Evolutionary conservation across 2,797 vertebrate genomes (phyloP), one percentile per base, ranked within the genome.

Genomic region (Galago senegalensis): DNA sequence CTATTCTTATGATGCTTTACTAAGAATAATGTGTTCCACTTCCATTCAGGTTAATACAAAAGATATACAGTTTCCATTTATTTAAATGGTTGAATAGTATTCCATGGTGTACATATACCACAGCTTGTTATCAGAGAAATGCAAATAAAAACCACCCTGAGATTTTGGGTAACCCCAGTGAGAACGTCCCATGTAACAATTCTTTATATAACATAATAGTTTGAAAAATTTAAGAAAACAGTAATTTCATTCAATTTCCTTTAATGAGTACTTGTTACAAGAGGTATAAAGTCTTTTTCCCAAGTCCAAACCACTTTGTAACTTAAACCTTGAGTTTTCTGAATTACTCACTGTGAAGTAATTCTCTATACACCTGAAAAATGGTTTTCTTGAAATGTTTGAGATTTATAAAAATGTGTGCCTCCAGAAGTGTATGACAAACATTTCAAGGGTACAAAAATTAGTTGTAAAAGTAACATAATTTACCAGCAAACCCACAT

Each of bases 221-320:
- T 87, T 80, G 79, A 87, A 70, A 97, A 97, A 95, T 58, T 46
- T 89, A 96, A 97, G 21, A 11, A 11, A 98, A 96, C 56, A 27
- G 14, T 95, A 72, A 96, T 79, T 98, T 98, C n/a, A 98, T 96
- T 97, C 96, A 98, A 96, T 97, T 96, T 98, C 98, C 80, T 99
- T 99, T 99, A 99, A 98, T 99, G 97, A 98, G 91, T 98, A 98
- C 96, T 98, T 97, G 58, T 98, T 98, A 87, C 96, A 97, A 98
- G 94, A 98, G 97, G 91, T 98, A 98, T 94, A 98, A 98, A 98
- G 96, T 97, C 86, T 91, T 96, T 40, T 95, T 96, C 63, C 90
- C 93, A 93, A 94, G 58, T 94, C 93, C 83, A 94, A 95, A 96
- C 60, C 94, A 93, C 91, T 91, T 96, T 96, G 96, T 94, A 97